Conservation (phyloP, 2,113 vertebrate genomes). For the Struthidea cinerea region DNA sequence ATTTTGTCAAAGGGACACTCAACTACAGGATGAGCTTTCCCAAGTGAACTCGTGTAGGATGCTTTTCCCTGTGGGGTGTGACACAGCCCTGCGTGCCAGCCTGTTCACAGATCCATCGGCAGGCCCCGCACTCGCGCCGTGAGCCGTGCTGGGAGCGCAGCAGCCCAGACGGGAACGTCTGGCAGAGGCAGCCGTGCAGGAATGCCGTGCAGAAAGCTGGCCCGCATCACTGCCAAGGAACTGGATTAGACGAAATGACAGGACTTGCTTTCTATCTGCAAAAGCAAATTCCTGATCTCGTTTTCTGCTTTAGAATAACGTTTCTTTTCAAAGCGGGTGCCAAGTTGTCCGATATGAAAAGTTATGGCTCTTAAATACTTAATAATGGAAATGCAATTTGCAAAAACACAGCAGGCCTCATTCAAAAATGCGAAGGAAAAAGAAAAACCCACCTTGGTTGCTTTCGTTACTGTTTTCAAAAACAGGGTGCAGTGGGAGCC, state of each 20-base stretch:
- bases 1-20: background rate
- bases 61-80: accelerated
- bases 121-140: accelerated
- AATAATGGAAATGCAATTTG: background rate
- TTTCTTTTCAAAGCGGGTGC: background rate
- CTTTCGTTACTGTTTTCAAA: background rate
- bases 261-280: background rate
- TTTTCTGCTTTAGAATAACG: background rate
- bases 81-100: background rate
- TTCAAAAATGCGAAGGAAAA: background rate
- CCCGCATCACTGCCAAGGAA: background rate
- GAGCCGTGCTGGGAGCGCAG: background rate
- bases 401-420: background rate
- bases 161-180: background rate
- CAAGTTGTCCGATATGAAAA: background rate
- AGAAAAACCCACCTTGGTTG: background rate
- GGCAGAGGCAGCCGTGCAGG: background rate
- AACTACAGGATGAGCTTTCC: background rate
- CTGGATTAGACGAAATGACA: background rate
- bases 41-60: background rate
- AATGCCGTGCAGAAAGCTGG: background rate
- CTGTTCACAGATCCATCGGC: background rate
- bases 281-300: background rate
- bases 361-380: background rate
- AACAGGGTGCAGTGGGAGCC: background rate